phyloP scores from a whole-genome alignment of 2,113 vertebrate genomes.

The Strigops habroptila region DNA sequence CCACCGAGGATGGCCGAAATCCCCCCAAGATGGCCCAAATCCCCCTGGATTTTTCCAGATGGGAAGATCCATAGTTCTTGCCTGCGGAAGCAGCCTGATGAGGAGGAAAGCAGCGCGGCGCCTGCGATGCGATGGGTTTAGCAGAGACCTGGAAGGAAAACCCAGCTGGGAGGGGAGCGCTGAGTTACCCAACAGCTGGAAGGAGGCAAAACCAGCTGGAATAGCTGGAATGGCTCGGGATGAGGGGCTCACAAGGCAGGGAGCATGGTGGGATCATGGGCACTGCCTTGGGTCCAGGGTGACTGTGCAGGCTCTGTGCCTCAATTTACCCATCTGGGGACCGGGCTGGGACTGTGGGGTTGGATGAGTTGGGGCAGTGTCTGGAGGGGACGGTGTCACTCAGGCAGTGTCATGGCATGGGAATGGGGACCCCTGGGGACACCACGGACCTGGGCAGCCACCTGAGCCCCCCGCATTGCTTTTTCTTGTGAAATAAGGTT shows the following conservation, averaged over 20 bases:
- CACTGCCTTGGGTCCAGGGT: rapidly evolving
- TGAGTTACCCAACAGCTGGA: neutral
- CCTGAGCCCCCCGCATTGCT: rapidly evolving
- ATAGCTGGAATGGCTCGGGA: neutral
- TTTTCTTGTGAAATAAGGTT: neutral
- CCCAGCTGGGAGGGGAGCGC: neutral
- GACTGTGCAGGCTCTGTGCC: neutral
- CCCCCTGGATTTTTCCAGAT: neutral
- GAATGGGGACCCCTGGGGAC: rapidly evolving
- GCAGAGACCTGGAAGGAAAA: conserved; percentile 44
- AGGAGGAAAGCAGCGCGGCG: neutral
- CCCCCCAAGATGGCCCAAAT: neutral
- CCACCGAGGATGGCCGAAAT: neutral
- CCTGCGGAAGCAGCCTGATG: neutral
- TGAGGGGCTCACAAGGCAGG: neutral
- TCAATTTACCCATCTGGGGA: conserved; percentile 1
- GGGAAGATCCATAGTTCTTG: neutral
- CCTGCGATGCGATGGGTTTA: conserved; percentile 12
- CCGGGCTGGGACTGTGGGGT: neutral
- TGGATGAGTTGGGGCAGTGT: rapidly evolving
- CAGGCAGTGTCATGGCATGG: rapidly evolving
- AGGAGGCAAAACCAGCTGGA: neutral
- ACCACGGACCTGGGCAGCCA: rapidly evolving
- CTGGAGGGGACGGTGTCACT: neutral
- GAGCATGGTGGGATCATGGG: neutral